Evolutionary conservation across 23 tunicate genomes (phyloP).

Genomic region (Clavelina lepadiformis): DNA sequence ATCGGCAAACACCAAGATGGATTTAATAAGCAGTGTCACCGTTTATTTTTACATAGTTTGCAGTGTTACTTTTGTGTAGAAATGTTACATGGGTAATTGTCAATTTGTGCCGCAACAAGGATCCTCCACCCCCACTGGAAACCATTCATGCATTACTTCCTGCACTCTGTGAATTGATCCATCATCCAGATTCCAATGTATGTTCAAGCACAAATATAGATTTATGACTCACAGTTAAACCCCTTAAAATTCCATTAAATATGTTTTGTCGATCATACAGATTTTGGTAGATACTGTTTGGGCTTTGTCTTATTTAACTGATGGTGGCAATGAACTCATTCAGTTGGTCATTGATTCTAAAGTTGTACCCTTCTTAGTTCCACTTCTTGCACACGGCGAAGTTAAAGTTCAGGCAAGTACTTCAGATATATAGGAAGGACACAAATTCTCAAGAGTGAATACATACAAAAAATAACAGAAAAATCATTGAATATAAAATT

Average conservation of each 20-base stretch:
- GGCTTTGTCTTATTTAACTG: slow-evolving; percentile 96
- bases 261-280: slow-evolving; percentile 17
- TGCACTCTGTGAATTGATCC: slow-evolving; percentile 93
- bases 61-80: slow-evolving; percentile 20
- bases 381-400: slow-evolving; percentile 73
- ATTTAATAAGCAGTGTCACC: background rate
- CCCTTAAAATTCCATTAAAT: background rate
- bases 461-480: too few relatives aligned
- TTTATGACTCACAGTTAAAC: background rate
- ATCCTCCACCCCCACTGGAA: slow-evolving; percentile 95
- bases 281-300: slow-evolving; percentile 97
- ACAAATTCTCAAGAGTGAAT: too few relatives aligned
- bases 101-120: slow-evolving; percentile 96
- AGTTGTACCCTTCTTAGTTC: slow-evolving; percentile 89
- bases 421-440: slow-evolving; percentile 48
- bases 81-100: slow-evolving; percentile 99
- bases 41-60: background rate
- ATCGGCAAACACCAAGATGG: too few relatives aligned
- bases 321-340: slow-evolving; percentile 96
- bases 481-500: background rate
- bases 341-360: slow-evolving; percentile 95
- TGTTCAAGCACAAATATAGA: slow-evolving; percentile 4
- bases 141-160: slow-evolving; percentile 85
- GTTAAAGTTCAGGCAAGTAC: slow-evolving; percentile 88
- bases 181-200: slow-evolving; percentile 95